These are phyloP conservation scores for Argyra leucocephala DNA, from an alignment of 2,888 invertebrate genomes.

Conservation along the genomic window DNA sequence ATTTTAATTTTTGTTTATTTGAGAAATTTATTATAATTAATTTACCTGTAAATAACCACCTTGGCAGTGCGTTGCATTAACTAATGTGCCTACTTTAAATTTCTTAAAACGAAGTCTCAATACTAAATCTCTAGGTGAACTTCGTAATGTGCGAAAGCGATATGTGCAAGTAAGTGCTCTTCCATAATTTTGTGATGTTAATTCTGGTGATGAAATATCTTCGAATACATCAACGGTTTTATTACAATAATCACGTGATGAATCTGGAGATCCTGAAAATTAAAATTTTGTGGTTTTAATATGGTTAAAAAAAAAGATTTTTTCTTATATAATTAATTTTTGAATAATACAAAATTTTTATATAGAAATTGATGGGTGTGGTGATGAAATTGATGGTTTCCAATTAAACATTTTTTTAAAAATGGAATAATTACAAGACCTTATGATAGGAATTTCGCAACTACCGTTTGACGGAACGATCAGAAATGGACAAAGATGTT, in stretches of 20 bases:
- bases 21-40: neutral
- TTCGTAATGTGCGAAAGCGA: constrained; percentile 77
- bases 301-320: too few species aligned
- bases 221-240: constrained; percentile 90
- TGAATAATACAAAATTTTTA: too few species aligned
- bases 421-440: too few species aligned
- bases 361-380: too few species aligned
- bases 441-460: too few species aligned
- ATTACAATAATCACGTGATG: constrained; percentile 73
- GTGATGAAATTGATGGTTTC: too few species aligned
- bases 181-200: constrained; percentile 71
- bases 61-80: constrained; percentile 79
- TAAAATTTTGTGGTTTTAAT: too few species aligned
- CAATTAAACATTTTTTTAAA: too few species aligned
- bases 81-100: constrained; percentile 79
- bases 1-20: neutral
- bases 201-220: constrained; percentile 79
- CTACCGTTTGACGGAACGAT: too few species aligned
- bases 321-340: too few species aligned
- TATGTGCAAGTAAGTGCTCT: constrained; percentile 83
- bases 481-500: too few species aligned
- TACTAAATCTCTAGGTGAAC: constrained; percentile 83
- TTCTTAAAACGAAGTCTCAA: constrained; percentile 81
- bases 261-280: constrained; percentile 38
- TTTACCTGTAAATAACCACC: constrained; percentile 80